Evolutionary conservation across 2,888 invertebrate species (phyloP).

Genomic region (Micropterix aruncella): DNA sequence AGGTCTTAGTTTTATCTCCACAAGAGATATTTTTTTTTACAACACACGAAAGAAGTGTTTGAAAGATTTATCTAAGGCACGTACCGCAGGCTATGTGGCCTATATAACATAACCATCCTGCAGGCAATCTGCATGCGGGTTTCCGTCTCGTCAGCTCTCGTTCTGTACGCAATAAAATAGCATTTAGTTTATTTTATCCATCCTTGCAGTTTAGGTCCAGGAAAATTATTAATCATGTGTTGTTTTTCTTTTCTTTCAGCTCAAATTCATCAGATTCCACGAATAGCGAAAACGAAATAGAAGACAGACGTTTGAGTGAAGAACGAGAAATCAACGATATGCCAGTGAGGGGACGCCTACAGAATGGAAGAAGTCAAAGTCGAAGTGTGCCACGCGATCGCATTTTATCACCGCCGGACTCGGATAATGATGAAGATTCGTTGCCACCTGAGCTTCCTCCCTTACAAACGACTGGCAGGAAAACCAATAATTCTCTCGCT

Average conservation of each 20-base stretch:
- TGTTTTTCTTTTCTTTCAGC: conserved; percentile 20
- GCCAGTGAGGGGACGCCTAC: background rate
- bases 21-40: too few relatives aligned
- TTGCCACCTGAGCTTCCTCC: conserved; percentile 20
- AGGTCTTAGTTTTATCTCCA: too few relatives aligned
- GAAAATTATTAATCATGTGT: conserved; percentile 5
- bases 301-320: conserved; percentile 26
- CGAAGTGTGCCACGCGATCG: background rate
- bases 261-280: conserved; percentile 25
- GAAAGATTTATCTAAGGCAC: too few relatives aligned
- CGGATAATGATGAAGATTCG: conserved; percentile 18
- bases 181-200: too few relatives aligned
- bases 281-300: conserved; percentile 19
- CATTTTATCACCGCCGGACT: background rate
- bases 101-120: too few relatives aligned
- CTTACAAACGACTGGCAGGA: conserved; percentile 47
- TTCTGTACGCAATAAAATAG: too few relatives aligned
- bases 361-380: background rate
- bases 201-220: background rate
- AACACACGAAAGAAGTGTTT: too few relatives aligned
- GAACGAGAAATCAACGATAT: conserved; percentile 14
- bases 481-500: conserved; percentile 77
- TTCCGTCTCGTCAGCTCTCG: too few relatives aligned
- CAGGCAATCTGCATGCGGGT: too few relatives aligned
- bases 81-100: too few relatives aligned